These are phyloP conservation scores for Cydia pomonella DNA, from an alignment of 1,140 invertebrate species.

Conservation along the genomic window DNA sequence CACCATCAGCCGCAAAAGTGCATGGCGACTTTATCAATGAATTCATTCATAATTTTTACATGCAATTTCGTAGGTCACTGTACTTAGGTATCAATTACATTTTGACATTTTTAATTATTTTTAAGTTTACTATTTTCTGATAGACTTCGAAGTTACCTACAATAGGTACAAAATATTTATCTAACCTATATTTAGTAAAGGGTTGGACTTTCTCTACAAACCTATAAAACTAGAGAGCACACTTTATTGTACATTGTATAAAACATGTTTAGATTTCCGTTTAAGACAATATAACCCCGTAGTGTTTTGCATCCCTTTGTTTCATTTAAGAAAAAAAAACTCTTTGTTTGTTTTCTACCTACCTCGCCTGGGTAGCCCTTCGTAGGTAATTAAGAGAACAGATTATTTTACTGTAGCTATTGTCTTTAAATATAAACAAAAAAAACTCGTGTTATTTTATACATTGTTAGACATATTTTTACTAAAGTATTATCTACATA, in stretches of 20 bases:
- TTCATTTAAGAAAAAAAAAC: neutral
- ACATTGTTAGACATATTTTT: neutral
- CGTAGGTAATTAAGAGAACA: neutral
- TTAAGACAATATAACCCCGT: neutral
- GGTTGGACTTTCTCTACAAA: neutral
- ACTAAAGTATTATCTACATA: neutral
- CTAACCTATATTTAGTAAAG: neutral
- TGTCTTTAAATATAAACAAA: no score
- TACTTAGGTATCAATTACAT: no score
- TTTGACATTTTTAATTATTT: no score
- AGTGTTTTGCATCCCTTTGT: neutral
- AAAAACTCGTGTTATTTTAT: neutral
- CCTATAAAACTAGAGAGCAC: neutral
- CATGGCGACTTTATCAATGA: no score
- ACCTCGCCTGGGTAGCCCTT: neutral
- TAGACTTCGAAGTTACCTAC: no score
- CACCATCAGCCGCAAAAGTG: no score
- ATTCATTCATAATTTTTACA: no score
- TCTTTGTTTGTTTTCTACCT: constrained; percentile 1
- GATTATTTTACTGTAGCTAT: constrained; percentile 1
- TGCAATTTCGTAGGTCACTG: no score
- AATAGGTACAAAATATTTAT: no score
- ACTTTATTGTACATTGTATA: neutral
- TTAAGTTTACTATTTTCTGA: no score
- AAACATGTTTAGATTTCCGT: neutral